Conservation (phyloP, 2,888 invertebrate species). For the Fragum whitleyi region DNA sequence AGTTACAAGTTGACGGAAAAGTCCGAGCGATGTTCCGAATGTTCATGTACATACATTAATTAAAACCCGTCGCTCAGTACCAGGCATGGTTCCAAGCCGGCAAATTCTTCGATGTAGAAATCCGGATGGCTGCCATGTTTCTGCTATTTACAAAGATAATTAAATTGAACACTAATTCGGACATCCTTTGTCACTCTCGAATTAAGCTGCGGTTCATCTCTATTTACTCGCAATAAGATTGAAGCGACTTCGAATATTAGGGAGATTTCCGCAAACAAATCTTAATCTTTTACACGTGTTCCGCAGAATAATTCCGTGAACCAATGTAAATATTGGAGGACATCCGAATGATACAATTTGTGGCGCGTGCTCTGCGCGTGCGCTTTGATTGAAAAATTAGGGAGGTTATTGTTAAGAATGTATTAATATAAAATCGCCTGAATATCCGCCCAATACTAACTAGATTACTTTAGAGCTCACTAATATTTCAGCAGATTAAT, state of each 20-base stretch:
- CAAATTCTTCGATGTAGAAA: conserved; percentile 18
- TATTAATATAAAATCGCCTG: conserved; percentile 62
- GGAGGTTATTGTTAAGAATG: conserved; percentile 54
- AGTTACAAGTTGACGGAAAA: too few relatives aligned
- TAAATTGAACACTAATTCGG: conserved; percentile 66
- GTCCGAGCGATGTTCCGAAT: too few relatives aligned
- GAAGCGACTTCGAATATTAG: conserved; percentile 42
- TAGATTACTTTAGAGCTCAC: conserved; percentile 53
- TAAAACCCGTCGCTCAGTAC: neutral
- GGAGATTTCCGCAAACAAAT: conserved; percentile 55
- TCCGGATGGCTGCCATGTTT: conserved; percentile 38
- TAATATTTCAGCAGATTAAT: conserved; percentile 55
- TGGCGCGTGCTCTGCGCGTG: conserved; percentile 62
- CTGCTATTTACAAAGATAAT: conserved; percentile 64
- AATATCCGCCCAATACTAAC: conserved; percentile 43
- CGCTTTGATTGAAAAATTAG: conserved; percentile 59
- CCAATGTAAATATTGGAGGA: conserved; percentile 63
- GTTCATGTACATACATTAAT: too few relatives aligned
- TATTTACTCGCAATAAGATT: conserved; percentile 45
- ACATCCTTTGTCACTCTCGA: conserved; percentile 53
- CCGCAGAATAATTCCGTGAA: conserved; percentile 58
- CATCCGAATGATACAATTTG: conserved; percentile 62
- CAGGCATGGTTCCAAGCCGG: neutral
- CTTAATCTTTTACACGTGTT: conserved; percentile 66
- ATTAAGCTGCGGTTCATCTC: conserved; percentile 59